Evolutionary conservation across 1,140 invertebrate genomes (phyloP).

Genomic region (Arctopsyche grandis): DNA sequence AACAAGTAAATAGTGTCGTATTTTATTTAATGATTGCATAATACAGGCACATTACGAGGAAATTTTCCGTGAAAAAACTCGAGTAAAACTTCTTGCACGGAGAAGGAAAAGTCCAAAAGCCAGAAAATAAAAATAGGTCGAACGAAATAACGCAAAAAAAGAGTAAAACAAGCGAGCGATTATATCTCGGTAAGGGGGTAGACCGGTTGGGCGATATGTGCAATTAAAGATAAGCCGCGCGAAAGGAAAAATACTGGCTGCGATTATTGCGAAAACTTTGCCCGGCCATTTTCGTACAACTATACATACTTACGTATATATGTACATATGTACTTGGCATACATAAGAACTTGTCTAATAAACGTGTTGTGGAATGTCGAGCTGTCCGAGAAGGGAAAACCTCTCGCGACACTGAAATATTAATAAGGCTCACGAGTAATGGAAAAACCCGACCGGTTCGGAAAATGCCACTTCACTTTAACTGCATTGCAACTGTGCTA

Average conservation of each 20-base stretch:
- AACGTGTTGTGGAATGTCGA: slow-evolving; percentile 35
- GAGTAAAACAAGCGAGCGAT: background rate
- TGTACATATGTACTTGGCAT: background rate
- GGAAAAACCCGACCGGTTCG: background rate
- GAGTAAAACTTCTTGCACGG: background rate
- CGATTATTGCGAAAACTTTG: slow-evolving; percentile 29
- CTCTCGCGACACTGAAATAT: slow-evolving; percentile 43
- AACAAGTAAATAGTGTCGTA: slow-evolving; percentile 23
- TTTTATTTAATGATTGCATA: slow-evolving; percentile 33
- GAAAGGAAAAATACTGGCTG: slow-evolving; percentile 10
- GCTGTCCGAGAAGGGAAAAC: slow-evolving; percentile 35
- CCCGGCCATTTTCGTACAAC: slow-evolving; percentile 1
- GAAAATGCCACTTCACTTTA: slow-evolving; percentile 6
- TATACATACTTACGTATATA: background rate
- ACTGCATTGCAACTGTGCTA: background rate
- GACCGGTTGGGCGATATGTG: slow-evolving; percentile 14
- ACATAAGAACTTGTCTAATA: slow-evolving; percentile 28
- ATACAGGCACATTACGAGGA: slow-evolving; percentile 18
- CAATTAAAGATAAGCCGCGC: slow-evolving; percentile 29
- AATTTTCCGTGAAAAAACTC: slow-evolving; percentile 44
- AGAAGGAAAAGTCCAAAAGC: background rate
- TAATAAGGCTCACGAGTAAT: slow-evolving; percentile 43
- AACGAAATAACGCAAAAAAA: background rate
- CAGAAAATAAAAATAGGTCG: background rate
- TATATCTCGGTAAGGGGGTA: background rate